Evolutionary conservation across 1,140 invertebrate genomes (phyloP).

Genomic region (Drosophila parabipectinata): DNA sequence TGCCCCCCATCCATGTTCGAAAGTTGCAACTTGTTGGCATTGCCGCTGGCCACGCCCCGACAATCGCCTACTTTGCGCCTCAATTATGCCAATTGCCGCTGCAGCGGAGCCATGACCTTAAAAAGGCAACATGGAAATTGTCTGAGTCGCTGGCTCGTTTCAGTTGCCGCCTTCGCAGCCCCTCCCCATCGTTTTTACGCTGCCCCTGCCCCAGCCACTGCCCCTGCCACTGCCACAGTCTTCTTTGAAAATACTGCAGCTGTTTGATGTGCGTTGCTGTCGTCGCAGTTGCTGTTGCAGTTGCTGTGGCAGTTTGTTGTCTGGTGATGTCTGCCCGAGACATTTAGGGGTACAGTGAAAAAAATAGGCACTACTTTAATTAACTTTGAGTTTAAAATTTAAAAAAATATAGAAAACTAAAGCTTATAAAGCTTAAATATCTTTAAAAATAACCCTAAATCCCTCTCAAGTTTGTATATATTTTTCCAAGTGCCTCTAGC

Average conservation of each 20-base stretch:
- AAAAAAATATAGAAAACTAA: too few species aligned
- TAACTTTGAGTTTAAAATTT: too few species aligned
- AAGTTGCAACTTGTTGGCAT: constrained; percentile 56
- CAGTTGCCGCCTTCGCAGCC: constrained; percentile 34
- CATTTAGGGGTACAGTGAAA: constrained; percentile 27
- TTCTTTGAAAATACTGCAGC: constrained; percentile 50
- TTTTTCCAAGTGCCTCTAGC: background rate
- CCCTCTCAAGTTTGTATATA: too few species aligned
- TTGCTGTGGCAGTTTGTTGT: constrained; percentile 26
- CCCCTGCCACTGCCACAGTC: background rate
- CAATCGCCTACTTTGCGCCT: constrained; percentile 73
- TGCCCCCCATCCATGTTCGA: constrained; percentile 14
- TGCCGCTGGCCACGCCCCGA: constrained; percentile 46
- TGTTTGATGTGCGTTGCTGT: constrained; percentile 64
- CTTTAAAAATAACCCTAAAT: too few species aligned
- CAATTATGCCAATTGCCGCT: constrained; percentile 79
- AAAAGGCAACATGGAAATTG: constrained; percentile 81
- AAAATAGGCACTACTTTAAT: background rate
- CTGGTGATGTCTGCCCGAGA: constrained; percentile 23
- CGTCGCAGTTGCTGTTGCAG: constrained; percentile 24
- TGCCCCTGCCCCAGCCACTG: constrained; percentile 2
- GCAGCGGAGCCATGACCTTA: constrained; percentile 74
- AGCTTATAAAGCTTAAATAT: too few species aligned
- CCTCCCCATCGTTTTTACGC: constrained; percentile 4
- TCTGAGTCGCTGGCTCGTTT: constrained; percentile 51